phyloP scores from a whole-genome alignment of 2,113 vertebrate species.

The Ceuthmochares aereus region DNA sequence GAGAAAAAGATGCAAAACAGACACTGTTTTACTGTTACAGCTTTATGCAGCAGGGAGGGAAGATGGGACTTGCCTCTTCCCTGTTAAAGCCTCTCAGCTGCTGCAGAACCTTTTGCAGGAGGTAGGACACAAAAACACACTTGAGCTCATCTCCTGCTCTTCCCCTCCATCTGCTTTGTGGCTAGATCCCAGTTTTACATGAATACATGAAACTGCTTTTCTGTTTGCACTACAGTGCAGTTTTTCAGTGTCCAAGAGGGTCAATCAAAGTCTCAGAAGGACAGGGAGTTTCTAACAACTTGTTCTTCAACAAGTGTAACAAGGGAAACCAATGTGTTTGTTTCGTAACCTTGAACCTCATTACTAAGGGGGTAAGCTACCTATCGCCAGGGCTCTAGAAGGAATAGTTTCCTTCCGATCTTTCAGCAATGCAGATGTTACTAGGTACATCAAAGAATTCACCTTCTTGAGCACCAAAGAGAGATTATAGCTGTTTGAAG shows the following conservation, averaged over 20 bases:
- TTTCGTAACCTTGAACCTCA: neutral
- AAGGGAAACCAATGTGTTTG: neutral
- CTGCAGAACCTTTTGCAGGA: neutral
- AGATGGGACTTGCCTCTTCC: neutral
- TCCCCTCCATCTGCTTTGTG: neutral
- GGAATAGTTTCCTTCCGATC: neutral
- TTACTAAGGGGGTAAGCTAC: neutral
- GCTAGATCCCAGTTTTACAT: neutral
- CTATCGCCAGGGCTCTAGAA: neutral
- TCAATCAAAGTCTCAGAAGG: neutral
- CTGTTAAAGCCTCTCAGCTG: neutral
- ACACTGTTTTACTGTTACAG: neutral
- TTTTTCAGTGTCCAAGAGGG: neutral
- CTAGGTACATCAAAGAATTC: neutral
- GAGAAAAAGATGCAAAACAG: neutral
- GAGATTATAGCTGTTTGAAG: neutral
- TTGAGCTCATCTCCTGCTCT: neutral
- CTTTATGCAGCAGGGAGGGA: neutral
- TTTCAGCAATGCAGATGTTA: neutral
- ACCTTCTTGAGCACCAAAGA: neutral
- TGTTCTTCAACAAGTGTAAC: neutral
- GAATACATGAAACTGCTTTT: neutral
- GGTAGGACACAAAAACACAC: neutral
- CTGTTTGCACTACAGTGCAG: neutral
- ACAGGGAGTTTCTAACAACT: neutral